Evolutionary conservation across 2,888 invertebrate genomes (phyloP).

Genomic region (Clostera curtula): DNA sequence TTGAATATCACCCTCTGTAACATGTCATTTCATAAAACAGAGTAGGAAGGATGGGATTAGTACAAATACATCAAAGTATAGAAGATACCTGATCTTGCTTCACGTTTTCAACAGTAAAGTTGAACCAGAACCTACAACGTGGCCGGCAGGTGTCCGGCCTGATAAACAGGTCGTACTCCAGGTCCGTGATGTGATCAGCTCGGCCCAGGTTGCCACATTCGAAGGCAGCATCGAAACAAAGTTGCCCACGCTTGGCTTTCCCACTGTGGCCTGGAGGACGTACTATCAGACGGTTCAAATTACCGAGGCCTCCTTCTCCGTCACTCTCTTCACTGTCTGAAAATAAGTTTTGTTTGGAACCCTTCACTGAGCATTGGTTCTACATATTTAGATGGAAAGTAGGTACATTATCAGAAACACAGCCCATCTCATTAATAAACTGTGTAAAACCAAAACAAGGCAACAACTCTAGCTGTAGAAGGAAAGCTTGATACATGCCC

Average conservation of each 20-base stretch:
- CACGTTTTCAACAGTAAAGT: constrained; percentile 98
- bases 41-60: not conserved
- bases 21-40: constrained; percentile 2
- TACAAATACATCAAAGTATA: not conserved
- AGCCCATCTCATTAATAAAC: too few relatives aligned
- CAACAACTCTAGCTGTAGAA: too few relatives aligned
- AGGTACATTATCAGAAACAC: too few relatives aligned
- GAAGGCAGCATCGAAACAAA: constrained; percentile 97
- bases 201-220: constrained; percentile 98
- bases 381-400: not conserved
- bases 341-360: constrained; percentile 1
- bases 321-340: constrained; percentile 93
- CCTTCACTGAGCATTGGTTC: too few relatives aligned
- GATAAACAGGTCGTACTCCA: constrained; percentile 96
- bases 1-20: constrained; percentile 95
- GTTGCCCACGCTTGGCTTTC: constrained; percentile 95
- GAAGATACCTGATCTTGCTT: constrained; percentile 87
- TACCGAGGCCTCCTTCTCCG: constrained; percentile 94
- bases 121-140: constrained; percentile 95
- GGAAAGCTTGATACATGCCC: too few relatives aligned
- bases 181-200: constrained; percentile 93
- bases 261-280: constrained; percentile 94
- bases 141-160: constrained; percentile 98
- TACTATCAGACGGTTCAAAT: constrained; percentile 91
- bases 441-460: too few relatives aligned